Percentiles rank a stretch among this genome's conserved stretches.
phyloP scores from a whole-genome alignment of 2,113 vertebrate species.

The Mustelus asterias region DNA sequence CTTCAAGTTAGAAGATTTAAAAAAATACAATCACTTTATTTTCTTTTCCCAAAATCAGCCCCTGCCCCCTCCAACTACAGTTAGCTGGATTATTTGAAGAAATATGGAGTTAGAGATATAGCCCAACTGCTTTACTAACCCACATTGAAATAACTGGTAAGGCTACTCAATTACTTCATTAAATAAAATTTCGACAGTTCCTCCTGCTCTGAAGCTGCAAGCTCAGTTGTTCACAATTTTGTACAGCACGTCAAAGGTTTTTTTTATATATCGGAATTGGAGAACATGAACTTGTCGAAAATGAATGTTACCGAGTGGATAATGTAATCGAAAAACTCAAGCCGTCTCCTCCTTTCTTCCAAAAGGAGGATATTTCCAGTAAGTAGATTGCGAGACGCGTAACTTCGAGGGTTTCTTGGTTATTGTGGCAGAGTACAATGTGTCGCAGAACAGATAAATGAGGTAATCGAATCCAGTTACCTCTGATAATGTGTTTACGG shows the following conservation, averaged over 20 bases:
- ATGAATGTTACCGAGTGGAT: neutral
- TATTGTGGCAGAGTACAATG: neutral
- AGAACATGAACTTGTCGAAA: neutral
- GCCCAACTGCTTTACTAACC: neutral
- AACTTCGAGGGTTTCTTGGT: neutral
- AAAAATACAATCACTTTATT: neutral
- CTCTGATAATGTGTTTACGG: neutral
- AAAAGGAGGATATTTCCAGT: neutral
- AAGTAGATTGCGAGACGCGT: neutral
- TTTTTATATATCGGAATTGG: neutral
- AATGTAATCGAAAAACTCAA: neutral
- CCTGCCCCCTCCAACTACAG: neutral
- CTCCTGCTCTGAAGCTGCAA: neutral
- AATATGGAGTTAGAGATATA: neutral
- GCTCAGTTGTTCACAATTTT: neutral
- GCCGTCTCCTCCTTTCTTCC: neutral
- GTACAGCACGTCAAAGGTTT: neutral
- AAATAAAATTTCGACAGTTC: too few relatives aligned
- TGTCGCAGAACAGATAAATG: neutral
- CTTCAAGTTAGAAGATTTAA: neutral
- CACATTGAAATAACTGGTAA: neutral
- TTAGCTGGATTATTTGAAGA: neutral
- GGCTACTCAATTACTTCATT: neutral
- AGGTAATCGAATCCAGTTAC: neutral
- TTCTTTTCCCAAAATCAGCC: neutral